Percentiles rank a stretch among this genome's conserved stretches.
These are phyloP conservation scores for Phyllotis vaccarum DNA, from an alignment of 2,797 vertebrate species.

Conservation along the genomic window DNA sequence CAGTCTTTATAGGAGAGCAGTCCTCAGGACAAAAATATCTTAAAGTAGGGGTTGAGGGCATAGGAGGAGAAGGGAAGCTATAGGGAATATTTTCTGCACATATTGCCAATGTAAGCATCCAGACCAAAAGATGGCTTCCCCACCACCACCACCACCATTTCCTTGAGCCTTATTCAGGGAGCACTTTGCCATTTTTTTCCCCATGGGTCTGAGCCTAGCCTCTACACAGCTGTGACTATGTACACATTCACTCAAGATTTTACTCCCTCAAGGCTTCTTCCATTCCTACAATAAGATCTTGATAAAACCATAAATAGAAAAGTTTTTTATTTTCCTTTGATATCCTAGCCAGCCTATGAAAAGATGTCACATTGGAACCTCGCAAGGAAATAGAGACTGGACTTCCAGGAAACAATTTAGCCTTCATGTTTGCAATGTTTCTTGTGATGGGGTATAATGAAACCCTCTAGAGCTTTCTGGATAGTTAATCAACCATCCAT, in stretches of 20 bases:
- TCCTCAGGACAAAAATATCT: too few species aligned
- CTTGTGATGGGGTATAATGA: neutral
- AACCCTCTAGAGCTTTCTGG: neutral
- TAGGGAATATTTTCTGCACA: too few species aligned
- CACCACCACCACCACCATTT: too few species aligned
- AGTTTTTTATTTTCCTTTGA: neutral
- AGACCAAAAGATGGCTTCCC: neutral
- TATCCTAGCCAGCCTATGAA: neutral
- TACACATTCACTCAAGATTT: neutral
- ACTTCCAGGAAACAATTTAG: neutral
- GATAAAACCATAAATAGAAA: slow-evolving; percentile 19
- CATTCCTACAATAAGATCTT: neutral
- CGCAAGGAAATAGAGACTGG: slow-evolving; percentile 30
- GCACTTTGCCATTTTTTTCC: neutral
- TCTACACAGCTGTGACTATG: neutral
- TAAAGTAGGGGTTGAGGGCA: too few species aligned
- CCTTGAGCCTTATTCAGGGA: neutral
- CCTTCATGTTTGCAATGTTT: neutral
- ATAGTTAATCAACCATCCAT: neutral
- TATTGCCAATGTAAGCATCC: neutral
- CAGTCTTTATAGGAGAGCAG: neutral
- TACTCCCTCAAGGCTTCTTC: neutral
- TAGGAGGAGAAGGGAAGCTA: too few species aligned
- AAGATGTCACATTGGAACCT: neutral
- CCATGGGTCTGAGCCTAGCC: neutral